A percentile compares a stretch with the other conserved stretches of the same genome.
phyloP scores from a whole-genome alignment of 1,140 invertebrate species.

The Drosophila subobscura region DNA sequence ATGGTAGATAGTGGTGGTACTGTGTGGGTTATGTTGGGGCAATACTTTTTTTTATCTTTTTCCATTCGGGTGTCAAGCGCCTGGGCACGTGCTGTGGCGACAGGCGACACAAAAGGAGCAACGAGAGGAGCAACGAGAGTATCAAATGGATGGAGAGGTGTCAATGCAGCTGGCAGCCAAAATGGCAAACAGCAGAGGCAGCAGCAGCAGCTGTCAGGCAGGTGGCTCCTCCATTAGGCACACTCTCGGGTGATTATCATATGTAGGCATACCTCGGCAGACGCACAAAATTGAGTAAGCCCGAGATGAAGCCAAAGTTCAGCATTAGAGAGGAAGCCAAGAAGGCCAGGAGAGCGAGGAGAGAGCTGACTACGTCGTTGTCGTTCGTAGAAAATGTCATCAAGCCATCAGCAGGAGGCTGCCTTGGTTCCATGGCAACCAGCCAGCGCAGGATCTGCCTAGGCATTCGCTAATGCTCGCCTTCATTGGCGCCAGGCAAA shows the following conservation, averaged over 20 bases:
- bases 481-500: conserved; percentile 75
- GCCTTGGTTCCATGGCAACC: conserved; percentile 4
- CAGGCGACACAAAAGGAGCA: conserved; percentile 1
- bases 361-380: conserved; percentile 65
- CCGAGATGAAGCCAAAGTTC: conserved; percentile 53
- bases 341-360: conserved; percentile 21
- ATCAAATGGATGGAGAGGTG: conserved; percentile 19
- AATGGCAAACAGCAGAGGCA: conserved; percentile 32
- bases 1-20: conserved; percentile 10
- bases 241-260: conserved; percentile 66
- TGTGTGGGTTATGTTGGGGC: conserved; percentile 13
- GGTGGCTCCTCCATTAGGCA: conserved; percentile 46
- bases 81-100: conserved; percentile 33
- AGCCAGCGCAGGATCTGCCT: conserved; percentile 14
- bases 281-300: conserved; percentile 47
- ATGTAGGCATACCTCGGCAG: conserved; percentile 26
- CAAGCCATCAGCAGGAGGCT: conserved; percentile 36
- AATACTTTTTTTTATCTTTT: conserved; percentile 32
- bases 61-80: conserved; percentile 15
- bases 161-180: conserved; percentile 31
- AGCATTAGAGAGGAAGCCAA: conserved; percentile 2
- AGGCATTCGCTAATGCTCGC: conserved; percentile 69
- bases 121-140: conserved; percentile 10
- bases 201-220: conserved; percentile 32
- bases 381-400: conserved; percentile 52